Base-by-base conservation (phyloP, 2,888 invertebrate genomes). In the Incurvaria masculella region DNA sequence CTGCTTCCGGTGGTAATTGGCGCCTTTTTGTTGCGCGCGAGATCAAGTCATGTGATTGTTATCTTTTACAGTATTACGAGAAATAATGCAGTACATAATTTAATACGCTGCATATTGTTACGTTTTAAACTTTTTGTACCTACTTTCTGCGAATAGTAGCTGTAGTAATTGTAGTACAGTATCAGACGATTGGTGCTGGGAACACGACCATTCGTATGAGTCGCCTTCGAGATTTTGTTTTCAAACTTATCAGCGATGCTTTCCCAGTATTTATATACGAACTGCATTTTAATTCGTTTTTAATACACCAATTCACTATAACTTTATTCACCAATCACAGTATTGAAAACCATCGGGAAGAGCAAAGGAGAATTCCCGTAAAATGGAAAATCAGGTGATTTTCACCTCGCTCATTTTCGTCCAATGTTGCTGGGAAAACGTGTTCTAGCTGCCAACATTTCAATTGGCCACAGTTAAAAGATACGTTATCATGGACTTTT, bases 111-210 rank as follows among this genome's bases (percentile, higher is more conserved):
- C 16, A 26, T 26, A 43, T 45, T 39, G 41, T n/a, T 18, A 21
- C 41, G 20, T 21, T 17, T 19, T 17, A 10, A 18, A 33, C 10
- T 26, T 27, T 26, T 42, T 42, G 33, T 21, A 53, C 65, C 66
- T 79, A 88, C 88, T 84, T 88, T 88, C 78, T 88, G 88, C 27
- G 87, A 87, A 63, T 87, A 87, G 65, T 84, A 88, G 56, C 87
- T 88, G 65, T 87, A 87, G 52, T 84, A 83, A 67, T 87, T 86
- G 59, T 84, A 84, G 61, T 86, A 88, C 3, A 88, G 68, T 53
- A 81, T 68, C 50, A 84, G 67, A 51, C 82, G 79, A 57, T 60
- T 65, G 52, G 60, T 58, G 58, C 61, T 62, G 44, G 48, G 50
- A 52, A 48, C 61, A 33, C 11, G 8, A 33, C 14, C 4, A 14